These are phyloP conservation scores for Trichechus manatus DNA, from an alignment of 2,113 vertebrate genomes.

Conservation along the genomic window DNA sequence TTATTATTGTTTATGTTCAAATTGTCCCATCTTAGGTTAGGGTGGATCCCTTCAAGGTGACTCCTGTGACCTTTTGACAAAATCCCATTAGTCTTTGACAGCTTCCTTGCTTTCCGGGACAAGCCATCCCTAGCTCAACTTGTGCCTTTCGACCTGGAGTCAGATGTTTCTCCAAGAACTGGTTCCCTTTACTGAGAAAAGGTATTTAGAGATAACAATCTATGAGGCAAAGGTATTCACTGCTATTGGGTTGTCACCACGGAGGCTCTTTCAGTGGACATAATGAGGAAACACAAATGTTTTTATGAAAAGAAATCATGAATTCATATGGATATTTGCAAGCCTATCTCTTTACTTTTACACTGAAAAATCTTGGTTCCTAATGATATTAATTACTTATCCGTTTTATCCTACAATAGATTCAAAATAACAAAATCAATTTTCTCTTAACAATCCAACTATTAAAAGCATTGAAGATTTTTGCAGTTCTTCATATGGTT, in stretches of 20 bases:
- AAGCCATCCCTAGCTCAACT: not conserved
- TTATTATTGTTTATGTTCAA: not conserved
- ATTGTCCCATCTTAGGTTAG: not conserved
- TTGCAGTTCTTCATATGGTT: not conserved
- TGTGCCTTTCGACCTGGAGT: not conserved
- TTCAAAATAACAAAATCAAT: slow-evolving; percentile 10
- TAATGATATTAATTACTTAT: not conserved
- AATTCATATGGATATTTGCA: not conserved
- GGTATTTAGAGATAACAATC: not conserved
- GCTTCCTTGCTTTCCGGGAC: not conserved
- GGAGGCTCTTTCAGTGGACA: not conserved
- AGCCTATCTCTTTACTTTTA: not conserved
- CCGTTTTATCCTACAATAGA: not conserved
- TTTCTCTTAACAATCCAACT: slow-evolving; percentile 21
- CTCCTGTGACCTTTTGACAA: not conserved
- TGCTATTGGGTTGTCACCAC: not conserved
- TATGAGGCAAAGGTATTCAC: not conserved
- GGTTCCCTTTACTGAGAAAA: no score
- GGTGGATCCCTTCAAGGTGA: not conserved
- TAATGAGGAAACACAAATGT: not conserved
- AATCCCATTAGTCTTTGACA: not conserved
- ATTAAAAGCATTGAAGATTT: slow-evolving; percentile 28
- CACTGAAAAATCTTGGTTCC: not conserved
- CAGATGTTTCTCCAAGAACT: not conserved
- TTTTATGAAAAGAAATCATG: slow-evolving; percentile 14